These are phyloP conservation scores for Oncorhynchus keta DNA, from an alignment of 2,113 vertebrate species.

Conservation along the genomic window DNA sequence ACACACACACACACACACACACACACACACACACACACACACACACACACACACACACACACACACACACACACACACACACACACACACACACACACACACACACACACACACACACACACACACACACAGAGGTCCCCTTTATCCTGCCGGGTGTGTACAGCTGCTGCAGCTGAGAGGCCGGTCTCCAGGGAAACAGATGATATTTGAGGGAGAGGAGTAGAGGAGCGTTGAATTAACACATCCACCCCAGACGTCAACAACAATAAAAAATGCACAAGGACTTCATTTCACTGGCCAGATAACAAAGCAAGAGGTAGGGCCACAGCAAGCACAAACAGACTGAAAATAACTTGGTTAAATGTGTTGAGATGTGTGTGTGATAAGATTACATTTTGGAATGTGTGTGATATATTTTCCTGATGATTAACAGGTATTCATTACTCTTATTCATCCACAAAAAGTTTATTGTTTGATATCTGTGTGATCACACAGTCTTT, in stretches of 20 bases:
- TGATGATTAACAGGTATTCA: too few relatives aligned
- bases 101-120: too few relatives aligned
- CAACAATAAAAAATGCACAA: slow-evolving; percentile 40
- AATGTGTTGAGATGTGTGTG: too few relatives aligned
- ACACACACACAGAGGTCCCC: background rate
- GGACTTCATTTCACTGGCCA: slow-evolving; percentile 7
- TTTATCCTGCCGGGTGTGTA: slow-evolving; percentile 49
- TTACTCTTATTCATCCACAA: too few relatives aligned
- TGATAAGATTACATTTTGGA: too few relatives aligned
- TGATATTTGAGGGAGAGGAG: slow-evolving; percentile 33
- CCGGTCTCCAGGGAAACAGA: slow-evolving; percentile 50
- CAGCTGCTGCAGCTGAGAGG: slow-evolving; percentile 18
- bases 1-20: background rate
- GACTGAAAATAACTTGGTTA: too few relatives aligned
- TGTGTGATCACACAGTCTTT: too few relatives aligned
- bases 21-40: too few relatives aligned
- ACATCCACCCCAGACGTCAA: slow-evolving; percentile 23
- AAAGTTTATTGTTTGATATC: too few relatives aligned
- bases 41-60: too few relatives aligned
- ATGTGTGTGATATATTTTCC: too few relatives aligned
- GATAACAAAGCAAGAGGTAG: background rate
- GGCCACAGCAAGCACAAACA: background rate
- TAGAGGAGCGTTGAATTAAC: slow-evolving; percentile 11
- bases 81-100: too few relatives aligned
- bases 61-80: slow-evolving; percentile 26